Evolutionary conservation across 1,140 invertebrate species (phyloP), one percentile per base, ranked within the genome.

Genomic region (Drosophila asahinai): DNA sequence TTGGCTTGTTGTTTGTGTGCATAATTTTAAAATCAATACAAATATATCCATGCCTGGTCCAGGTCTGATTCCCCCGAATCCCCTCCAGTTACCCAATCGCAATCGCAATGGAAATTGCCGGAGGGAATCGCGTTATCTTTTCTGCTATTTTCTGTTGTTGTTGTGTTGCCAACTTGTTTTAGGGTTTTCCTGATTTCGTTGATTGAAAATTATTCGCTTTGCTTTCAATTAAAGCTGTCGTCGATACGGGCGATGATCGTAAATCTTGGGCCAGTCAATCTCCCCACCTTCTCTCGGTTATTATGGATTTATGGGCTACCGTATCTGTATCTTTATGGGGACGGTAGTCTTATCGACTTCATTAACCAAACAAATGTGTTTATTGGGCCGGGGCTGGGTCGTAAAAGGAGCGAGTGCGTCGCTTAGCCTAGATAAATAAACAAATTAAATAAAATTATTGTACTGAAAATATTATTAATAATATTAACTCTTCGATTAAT

Each of bases 11-110:
- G 91, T 92, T 92, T 92, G 83, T 81, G 80, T 80, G 91, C 86
- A 92, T 92, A 92, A 92, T 92, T 92, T 92, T 83, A 91, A 92
- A 92, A 92, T 92, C 91, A 92, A 92, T 92, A 92, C 87, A 92
- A 87, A 92, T 91, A 86, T 90, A 90, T 86, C 86, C 84, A 49
- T 86, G 65, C 49, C 75, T 74, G 59, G 75, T 40, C 48, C 67
- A 63, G 72, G 60, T 61, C 27, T 47, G 30, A 52, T 17, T 61
- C 36, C 33, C 42, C 36, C 38, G 27, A 43, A 55, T 47, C 58
- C 3, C 49, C 49, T 15, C 45, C 27, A 40, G 43, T 25, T 38
- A 1, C 42, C 48, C 60, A 25, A 61, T 65, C 22, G 36, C 54
- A 57, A 40, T 57, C 36, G 54, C 19, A 40, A 1, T 40, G 33